phyloP scores from a whole-genome alignment of 2,113 vertebrate genomes.

The Chelonoidis abingdonii region DNA sequence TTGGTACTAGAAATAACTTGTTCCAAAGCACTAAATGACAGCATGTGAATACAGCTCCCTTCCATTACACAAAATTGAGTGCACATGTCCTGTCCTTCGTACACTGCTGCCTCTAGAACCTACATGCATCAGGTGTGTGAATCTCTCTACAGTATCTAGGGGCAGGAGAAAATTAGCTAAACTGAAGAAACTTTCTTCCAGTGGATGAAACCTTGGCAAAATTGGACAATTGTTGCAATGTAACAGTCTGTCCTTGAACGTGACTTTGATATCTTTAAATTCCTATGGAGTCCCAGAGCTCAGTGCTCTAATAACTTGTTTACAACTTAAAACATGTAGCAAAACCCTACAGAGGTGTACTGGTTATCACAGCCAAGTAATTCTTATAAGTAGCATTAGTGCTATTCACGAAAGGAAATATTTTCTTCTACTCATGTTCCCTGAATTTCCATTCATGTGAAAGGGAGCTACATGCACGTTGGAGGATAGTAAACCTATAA shows the following conservation, averaged over 20 bases:
- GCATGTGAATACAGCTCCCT: neutral
- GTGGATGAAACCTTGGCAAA: neutral
- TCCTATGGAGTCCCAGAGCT: neutral
- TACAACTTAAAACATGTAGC: neutral
- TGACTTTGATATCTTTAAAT: fast-evolving
- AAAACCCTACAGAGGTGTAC: neutral
- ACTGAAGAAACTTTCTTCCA: neutral
- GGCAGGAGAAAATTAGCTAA: neutral
- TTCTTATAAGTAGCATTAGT: neutral
- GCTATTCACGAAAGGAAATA: neutral
- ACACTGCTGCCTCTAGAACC: neutral
- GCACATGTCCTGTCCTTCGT: neutral
- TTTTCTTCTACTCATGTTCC: neutral
- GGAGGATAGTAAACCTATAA: neutral
- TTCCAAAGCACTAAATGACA: neutral
- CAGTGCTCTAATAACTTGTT: neutral
- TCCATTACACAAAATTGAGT: neutral
- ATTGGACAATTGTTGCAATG: neutral
- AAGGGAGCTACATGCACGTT: neutral
- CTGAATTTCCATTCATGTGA: neutral
- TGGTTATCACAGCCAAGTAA: neutral
- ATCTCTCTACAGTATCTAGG: neutral
- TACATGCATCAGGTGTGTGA: fast-evolving
- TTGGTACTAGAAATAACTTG: neutral
- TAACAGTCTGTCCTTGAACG: neutral